These are phyloP conservation scores for Chrysogorgia sp. DNA, from an alignment of 92 coral and sea anemone species.

Conservation along the genomic window DNA sequence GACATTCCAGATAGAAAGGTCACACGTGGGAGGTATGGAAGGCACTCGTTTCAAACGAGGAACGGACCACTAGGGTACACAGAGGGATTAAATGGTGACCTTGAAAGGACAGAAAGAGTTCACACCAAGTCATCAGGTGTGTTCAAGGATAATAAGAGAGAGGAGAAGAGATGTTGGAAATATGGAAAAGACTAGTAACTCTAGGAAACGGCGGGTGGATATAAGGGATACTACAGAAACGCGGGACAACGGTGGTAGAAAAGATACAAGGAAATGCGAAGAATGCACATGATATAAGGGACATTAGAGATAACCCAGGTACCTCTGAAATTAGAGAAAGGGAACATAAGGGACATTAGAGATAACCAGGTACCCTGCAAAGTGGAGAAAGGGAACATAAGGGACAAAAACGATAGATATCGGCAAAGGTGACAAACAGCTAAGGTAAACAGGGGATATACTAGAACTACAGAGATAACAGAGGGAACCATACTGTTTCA, in stretches of 20 bases:
- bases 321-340: not conserved
- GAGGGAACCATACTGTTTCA: too few relatives aligned
- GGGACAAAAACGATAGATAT: not conserved
- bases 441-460: not conserved
- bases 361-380: not conserved
- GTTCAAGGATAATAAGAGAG: slow-evolving; percentile 6
- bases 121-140: too few relatives aligned
- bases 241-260: not conserved
- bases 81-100: not conserved
- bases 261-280: not conserved
- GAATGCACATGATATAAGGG: not conserved
- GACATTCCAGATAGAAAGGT: too few relatives aligned
- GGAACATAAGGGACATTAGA: slow-evolving; percentile 4
- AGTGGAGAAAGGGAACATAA: not conserved
- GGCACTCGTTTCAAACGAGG: too few relatives aligned
- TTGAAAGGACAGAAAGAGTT: too few relatives aligned
- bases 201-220: not conserved
- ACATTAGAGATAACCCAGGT: not conserved
- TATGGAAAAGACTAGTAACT: too few relatives aligned
- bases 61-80: not conserved
- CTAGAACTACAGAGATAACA: not conserved
- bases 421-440: not conserved
- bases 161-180: not conserved
- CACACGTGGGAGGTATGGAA: too few relatives aligned
- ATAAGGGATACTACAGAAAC: not conserved